phyloP scores from a whole-genome alignment of 2,888 invertebrate genomes.

The Papilio gigon region DNA sequence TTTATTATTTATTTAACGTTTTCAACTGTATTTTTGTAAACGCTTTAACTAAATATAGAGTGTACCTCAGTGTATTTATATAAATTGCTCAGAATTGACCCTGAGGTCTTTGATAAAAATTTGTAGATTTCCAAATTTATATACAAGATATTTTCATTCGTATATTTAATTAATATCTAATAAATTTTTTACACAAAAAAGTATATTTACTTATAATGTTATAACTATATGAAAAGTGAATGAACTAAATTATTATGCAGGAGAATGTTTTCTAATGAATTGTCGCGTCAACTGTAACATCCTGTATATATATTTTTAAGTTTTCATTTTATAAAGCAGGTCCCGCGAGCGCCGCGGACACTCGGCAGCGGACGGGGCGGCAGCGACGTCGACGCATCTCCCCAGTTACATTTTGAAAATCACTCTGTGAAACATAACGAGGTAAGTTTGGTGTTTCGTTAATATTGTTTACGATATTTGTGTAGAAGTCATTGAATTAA shows the following conservation, averaged over 20 bases:
- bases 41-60: too few species aligned
- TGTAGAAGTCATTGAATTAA: neutral
- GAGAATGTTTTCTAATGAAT: neutral
- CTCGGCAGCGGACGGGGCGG: slow-evolving; percentile 63
- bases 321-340: slow-evolving; percentile 67
- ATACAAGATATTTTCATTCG: too few species aligned
- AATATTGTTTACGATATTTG: neutral
- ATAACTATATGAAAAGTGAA: slow-evolving; percentile 9
- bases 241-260: slow-evolving; percentile 10
- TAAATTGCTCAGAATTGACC: too few species aligned
- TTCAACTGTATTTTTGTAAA: too few species aligned
- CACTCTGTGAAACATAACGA: slow-evolving; percentile 39
- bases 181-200: neutral
- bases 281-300: slow-evolving; percentile 47
- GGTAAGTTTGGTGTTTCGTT: slow-evolving; percentile 35
- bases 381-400: slow-evolving; percentile 59
- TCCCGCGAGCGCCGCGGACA: slow-evolving; percentile 49
- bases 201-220: neutral
- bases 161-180: too few species aligned
- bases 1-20: too few species aligned
- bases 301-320: slow-evolving; percentile 63
- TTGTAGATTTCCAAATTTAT: too few species aligned
- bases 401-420: slow-evolving; percentile 16
- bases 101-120: too few species aligned
- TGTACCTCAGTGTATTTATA: too few species aligned